phyloP scores from a whole-genome alignment of 2,888 invertebrate genomes.

The Danaus chrysippus region DNA sequence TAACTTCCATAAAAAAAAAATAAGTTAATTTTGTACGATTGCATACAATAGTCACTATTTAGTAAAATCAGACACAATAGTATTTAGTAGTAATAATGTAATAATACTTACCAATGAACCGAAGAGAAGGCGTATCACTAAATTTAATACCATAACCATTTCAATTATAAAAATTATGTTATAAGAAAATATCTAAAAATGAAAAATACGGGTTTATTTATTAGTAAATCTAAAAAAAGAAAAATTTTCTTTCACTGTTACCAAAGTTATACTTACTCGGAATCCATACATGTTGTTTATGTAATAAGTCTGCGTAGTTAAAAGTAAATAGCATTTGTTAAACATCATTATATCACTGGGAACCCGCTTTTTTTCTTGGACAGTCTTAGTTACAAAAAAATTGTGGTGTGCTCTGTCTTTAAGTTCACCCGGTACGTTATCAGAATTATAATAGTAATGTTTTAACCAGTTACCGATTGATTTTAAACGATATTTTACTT shows the following conservation, averaged over 20 bases:
- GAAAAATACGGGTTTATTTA: too few relatives aligned
- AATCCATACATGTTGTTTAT: slow-evolving; percentile 30
- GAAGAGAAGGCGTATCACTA: slow-evolving; percentile 24
- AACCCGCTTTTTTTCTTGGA: not conserved
- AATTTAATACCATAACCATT: slow-evolving; percentile 16
- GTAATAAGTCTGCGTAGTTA: slow-evolving; percentile 29
- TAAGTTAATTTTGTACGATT: too few relatives aligned
- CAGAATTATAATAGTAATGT: slow-evolving; percentile 15
- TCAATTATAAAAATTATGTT: too few relatives aligned
- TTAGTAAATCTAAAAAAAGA: not conserved
- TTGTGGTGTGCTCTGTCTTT: slow-evolving; percentile 14
- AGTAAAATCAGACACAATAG: too few relatives aligned
- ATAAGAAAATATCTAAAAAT: slow-evolving; percentile 8
- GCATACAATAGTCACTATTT: too few relatives aligned
- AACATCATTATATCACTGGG: slow-evolving; percentile 20
- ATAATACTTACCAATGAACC: slow-evolving; percentile 26
- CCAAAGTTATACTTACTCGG: slow-evolving; percentile 17
- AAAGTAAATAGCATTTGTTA: slow-evolving; percentile 27
- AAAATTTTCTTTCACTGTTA: not conserved
- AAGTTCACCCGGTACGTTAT: slow-evolving; percentile 12
- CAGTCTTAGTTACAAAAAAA: not conserved
- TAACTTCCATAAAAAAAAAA: too few relatives aligned
- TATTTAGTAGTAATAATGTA: too few relatives aligned
- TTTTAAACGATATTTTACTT: slow-evolving; percentile 30
- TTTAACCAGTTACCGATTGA: slow-evolving; percentile 26